Conservation (phyloP, 1,140 invertebrate genomes). For the Cotesia vestalis region DNA sequence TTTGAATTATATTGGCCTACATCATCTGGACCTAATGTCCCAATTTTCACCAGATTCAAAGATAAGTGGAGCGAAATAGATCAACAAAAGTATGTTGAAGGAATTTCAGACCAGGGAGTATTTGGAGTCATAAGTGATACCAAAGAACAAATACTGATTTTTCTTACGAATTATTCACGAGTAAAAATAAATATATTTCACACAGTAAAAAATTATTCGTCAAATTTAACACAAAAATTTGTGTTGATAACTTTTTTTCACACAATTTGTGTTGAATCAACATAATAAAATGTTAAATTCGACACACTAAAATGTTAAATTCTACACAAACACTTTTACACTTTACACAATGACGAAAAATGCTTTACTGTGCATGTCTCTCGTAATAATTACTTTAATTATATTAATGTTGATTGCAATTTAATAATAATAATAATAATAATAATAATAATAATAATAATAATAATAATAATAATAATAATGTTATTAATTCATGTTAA, state of each 20-base stretch:
- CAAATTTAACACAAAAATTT: no score
- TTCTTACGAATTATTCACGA: constrained; percentile 17
- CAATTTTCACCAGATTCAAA: constrained; percentile 50
- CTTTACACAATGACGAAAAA: no score
- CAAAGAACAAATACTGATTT: constrained; percentile 21
- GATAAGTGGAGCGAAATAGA: constrained; percentile 47
- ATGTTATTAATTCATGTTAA: constrained; percentile 24
- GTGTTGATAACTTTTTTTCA: no score
- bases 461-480: constrained; percentile 20
- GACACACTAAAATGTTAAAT: no score
- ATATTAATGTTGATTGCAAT: constrained; percentile 14
- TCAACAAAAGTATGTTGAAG: constrained; percentile 42
- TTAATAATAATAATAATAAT: constrained; percentile 14
- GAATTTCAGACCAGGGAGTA: constrained; percentile 8
- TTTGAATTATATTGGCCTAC: constrained; percentile 41
- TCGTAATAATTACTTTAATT: no score
- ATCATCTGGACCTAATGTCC: constrained; percentile 47
- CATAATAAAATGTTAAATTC: no score
- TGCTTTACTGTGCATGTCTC: background rate
- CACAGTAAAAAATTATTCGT: no score
- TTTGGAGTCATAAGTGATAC: constrained; percentile 10
- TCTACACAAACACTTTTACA: no score
- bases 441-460: constrained; percentile 15
- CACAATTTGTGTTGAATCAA: no score
- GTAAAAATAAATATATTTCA: constrained; percentile 23